Evolutionary conservation across 2,888 invertebrate genomes (phyloP).

Genomic region (Macaria liturata): DNA sequence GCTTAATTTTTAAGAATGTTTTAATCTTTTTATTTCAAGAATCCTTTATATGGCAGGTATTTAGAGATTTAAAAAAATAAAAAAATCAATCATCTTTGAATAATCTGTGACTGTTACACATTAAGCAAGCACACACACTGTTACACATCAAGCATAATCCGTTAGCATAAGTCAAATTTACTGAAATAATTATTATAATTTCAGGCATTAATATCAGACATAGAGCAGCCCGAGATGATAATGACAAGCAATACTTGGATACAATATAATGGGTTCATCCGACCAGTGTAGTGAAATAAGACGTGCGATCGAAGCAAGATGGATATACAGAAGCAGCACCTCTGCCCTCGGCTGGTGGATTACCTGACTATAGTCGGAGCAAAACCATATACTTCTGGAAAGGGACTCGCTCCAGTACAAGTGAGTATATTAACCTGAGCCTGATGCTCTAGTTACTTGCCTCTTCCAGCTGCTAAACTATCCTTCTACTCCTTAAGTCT

Average conservation of each 20-base stretch:
- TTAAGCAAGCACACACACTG: no score
- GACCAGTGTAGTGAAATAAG: conserved; percentile 43
- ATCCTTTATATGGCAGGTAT: no score
- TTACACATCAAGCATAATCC: no score
- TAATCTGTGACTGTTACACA: no score
- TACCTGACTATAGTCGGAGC: conserved; percentile 99
- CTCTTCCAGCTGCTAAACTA: no score
- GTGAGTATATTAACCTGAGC: conserved; percentile 60
- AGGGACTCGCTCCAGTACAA: conserved; percentile 90
- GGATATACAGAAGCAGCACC: conserved; percentile 88
- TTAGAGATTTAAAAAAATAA: no score
- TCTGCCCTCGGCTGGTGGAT: conserved; percentile 95
- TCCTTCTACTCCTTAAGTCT: no score
- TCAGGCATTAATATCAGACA: conserved; percentile 43
- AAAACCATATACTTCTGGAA: conserved; percentile 86
- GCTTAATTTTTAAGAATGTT: no score
- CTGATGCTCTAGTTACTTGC: no score
- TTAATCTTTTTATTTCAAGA: no score
- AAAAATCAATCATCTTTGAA: no score
- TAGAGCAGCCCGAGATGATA: conserved; percentile 62
- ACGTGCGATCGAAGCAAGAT: conserved; percentile 60
- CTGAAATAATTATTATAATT: not conserved
- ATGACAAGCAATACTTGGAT: conserved; percentile 78
- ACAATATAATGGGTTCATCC: conserved; percentile 65
- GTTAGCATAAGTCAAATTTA: no score